A percentile compares a stretch with the other conserved stretches of the same genome.
Evolutionary conservation across 2,888 invertebrate species (phyloP).

Genomic region (Drosophila pegasa): DNA sequence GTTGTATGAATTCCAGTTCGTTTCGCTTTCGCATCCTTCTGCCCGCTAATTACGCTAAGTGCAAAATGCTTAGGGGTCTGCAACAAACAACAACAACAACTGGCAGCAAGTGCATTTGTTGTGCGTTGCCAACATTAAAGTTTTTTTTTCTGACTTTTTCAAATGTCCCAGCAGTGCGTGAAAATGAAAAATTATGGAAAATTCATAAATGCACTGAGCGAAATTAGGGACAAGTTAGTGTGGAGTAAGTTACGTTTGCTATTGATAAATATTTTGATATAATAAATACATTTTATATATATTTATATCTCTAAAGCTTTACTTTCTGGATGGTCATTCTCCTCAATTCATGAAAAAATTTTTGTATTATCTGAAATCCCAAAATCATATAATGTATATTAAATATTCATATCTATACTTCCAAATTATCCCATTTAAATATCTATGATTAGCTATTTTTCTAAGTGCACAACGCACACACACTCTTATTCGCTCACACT

Average conservation of each 20-base stretch:
- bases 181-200: conserved; percentile 79
- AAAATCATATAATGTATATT: not conserved
- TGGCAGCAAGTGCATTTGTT: conserved; percentile 37
- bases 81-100: conserved; percentile 8
- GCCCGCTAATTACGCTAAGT: conserved; percentile 74
- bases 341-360: too few species aligned
- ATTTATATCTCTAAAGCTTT: too few species aligned
- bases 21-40: conserved; percentile 25
- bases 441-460: not conserved
- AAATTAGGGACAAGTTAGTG: not conserved
- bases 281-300: too few species aligned
- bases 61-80: conserved; percentile 46
- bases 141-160: conserved; percentile 53
- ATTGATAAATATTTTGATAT: too few species aligned
- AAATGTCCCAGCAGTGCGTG: conserved; percentile 79
- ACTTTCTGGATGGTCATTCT: too few species aligned
- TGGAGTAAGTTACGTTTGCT: not conserved
- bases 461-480: not conserved
- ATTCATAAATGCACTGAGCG: conserved; percentile 38
- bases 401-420: too few species aligned
- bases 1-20: conserved; percentile 44
- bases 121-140: conserved; percentile 41
- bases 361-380: too few species aligned
- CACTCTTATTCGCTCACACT: not conserved
- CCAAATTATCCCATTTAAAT: not conserved